Evolutionary conservation across 2,888 invertebrate genomes (phyloP).

Genomic region (Hyalella azteca): DNA sequence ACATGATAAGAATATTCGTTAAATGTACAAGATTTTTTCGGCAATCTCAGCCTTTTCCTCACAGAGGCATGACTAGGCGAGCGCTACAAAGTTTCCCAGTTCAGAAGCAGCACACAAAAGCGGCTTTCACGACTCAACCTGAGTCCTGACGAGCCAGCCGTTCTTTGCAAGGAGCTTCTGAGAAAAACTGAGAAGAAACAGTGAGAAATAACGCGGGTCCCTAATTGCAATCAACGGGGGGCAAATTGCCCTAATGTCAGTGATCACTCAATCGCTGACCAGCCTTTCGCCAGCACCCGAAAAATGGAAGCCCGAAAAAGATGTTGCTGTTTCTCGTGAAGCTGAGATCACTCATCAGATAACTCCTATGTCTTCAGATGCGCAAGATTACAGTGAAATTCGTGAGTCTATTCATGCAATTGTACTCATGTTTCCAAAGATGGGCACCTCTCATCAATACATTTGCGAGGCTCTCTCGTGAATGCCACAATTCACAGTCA

Average conservation of each 20-base stretch:
- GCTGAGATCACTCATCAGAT: not conserved
- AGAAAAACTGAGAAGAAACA: not conserved
- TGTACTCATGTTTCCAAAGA: too few relatives aligned
- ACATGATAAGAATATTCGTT: not conserved
- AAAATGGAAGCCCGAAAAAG: not conserved
- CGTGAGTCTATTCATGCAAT: too few relatives aligned
- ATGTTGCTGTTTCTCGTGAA: not conserved
- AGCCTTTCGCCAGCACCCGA: not conserved
- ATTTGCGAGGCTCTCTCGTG: too few relatives aligned
- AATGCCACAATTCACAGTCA: too few relatives aligned
- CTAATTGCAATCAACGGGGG: constrained; percentile 24
- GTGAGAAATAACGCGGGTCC: not conserved
- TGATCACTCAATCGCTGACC: constrained; percentile 25
- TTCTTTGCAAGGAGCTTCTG: not conserved
- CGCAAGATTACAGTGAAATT: not conserved
- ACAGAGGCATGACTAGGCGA: not conserved
- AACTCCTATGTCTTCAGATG: not conserved
- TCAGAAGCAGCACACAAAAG: too few relatives aligned
- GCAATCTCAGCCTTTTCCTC: not conserved
- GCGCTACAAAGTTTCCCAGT: not conserved
- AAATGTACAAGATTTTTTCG: not conserved
- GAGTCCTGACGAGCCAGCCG: too few relatives aligned
- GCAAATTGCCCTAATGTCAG: constrained; percentile 29
- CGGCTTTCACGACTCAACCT: too few relatives aligned
- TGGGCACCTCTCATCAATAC: too few relatives aligned